Conservation (phyloP, 2,888 invertebrate species). For the Sericinus montela region DNA sequence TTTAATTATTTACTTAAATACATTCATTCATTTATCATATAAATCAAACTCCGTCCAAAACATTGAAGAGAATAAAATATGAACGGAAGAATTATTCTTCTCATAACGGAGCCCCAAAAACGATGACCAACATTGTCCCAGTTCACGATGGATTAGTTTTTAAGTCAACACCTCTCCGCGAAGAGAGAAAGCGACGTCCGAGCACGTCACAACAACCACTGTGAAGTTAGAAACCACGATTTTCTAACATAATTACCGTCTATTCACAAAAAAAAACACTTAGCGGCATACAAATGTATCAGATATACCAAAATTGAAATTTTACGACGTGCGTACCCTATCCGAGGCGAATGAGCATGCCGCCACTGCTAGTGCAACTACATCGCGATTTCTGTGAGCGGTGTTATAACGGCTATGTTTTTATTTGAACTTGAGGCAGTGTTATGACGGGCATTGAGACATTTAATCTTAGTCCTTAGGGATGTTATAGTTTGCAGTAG, state of each 20-base stretch:
- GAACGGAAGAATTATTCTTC: too few relatives aligned
- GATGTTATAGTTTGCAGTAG: too few relatives aligned
- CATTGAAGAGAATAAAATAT: too few relatives aligned
- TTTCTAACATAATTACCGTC: background rate
- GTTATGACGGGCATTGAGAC: too few relatives aligned
- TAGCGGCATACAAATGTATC: background rate
- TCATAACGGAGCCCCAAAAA: background rate
- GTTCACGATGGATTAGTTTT: background rate
- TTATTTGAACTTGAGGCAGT: too few relatives aligned
- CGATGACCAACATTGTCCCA: background rate
- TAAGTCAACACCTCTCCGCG: background rate
- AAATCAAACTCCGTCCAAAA: too few relatives aligned
- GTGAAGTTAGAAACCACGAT: background rate
- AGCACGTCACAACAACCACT: background rate
- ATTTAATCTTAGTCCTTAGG: too few relatives aligned
- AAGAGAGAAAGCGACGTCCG: conserved; percentile 7
- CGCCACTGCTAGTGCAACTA: too few relatives aligned
- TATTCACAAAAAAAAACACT: background rate
- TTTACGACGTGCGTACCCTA: background rate
- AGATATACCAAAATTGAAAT: background rate
- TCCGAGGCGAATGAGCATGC: background rate
- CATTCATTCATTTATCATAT: too few relatives aligned
- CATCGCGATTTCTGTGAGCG: too few relatives aligned
- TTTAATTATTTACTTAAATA: too few relatives aligned
- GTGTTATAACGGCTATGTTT: too few relatives aligned